Evolutionary conservation across 1,140 invertebrate genomes (phyloP).

Genomic region (Charaxes varanes): DNA sequence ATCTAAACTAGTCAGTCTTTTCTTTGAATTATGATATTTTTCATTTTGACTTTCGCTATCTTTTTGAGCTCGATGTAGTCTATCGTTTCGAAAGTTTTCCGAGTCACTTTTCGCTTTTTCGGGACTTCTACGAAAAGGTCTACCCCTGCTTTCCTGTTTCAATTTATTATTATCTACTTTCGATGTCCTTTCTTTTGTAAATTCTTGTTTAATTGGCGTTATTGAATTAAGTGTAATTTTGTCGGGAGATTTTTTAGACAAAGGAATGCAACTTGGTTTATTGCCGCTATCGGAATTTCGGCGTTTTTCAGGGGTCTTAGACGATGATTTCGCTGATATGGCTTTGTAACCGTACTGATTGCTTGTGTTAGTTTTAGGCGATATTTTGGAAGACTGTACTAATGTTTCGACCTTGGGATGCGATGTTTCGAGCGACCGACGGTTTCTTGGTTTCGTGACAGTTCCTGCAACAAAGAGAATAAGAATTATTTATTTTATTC

Average conservation of each 20-base stretch:
- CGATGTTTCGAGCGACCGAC: slow-evolving; percentile 51
- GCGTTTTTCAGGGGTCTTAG: slow-evolving; percentile 46
- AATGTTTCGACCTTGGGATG: slow-evolving; percentile 56
- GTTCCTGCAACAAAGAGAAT: slow-evolving; percentile 62
- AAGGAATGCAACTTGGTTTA: slow-evolving; percentile 62
- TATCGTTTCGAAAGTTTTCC: slow-evolving; percentile 57
- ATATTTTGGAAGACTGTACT: slow-evolving; percentile 63
- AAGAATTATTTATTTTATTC: slow-evolving; percentile 3
- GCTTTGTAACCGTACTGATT: slow-evolving; percentile 52
- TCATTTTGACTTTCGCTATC: slow-evolving; percentile 64
- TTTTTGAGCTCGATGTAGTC: slow-evolving; percentile 64
- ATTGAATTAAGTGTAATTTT: slow-evolving; percentile 38
- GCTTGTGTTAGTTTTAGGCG: slow-evolving; percentile 52
- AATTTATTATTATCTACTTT: slow-evolving; percentile 40
- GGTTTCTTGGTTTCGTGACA: slow-evolving; percentile 45
- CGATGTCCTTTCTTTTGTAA: slow-evolving; percentile 30
- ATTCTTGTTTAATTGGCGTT: slow-evolving; percentile 53
- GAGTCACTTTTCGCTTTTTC: slow-evolving; percentile 58
- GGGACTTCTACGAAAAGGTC: slow-evolving; percentile 42
- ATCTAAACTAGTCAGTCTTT: slow-evolving; percentile 74
- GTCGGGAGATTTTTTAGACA: slow-evolving; percentile 54
- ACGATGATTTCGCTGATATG: slow-evolving; percentile 35
- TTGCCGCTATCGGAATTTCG: slow-evolving; percentile 41
- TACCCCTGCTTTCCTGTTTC: slow-evolving; percentile 45
- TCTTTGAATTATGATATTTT: slow-evolving; percentile 71